phyloP scores from a whole-genome alignment of 2,113 vertebrate species.

The Ictidomys tridecemlineatus region DNA sequence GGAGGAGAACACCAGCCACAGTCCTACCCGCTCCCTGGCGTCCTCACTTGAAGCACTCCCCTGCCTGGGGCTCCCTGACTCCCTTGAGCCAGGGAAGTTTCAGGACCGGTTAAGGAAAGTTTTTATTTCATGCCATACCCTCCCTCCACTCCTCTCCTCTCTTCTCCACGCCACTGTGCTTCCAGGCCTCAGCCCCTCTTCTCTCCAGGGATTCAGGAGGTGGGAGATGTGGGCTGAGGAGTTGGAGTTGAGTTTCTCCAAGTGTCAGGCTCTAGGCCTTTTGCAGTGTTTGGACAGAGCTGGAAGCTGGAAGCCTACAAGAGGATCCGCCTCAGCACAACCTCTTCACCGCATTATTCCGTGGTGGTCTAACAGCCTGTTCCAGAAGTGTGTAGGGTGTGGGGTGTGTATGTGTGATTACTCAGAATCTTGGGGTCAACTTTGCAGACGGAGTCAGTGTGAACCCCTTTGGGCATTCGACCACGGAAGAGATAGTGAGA shows the following conservation, averaged over 20 bases:
- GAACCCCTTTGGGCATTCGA: neutral
- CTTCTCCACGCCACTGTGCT: no score
- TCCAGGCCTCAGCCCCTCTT: fast-evolving
- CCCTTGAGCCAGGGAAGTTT: neutral
- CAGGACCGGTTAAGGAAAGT: neutral
- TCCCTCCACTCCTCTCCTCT: neutral
- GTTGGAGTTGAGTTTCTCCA: neutral
- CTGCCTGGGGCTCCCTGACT: neutral
- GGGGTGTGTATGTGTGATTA: neutral
- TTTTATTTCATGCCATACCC: neutral
- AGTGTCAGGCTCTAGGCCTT: neutral
- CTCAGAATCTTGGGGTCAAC: neutral
- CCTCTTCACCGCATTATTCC: neutral
- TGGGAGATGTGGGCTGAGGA: fast-evolving
- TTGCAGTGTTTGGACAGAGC: neutral
- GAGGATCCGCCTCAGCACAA: no score
- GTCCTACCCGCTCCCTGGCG: constrained; percentile 96
- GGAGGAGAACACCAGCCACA: constrained; percentile 95
- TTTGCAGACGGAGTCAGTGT: neutral
- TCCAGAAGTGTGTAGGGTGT: neutral
- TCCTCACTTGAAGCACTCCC: constrained; percentile 95
- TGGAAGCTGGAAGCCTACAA: neutral
- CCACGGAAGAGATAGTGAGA: neutral
- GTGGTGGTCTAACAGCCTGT: no score
- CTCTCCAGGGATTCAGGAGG: no score